Evolutionary conservation across 2,797 vertebrate species (phyloP), one percentile per base, ranked within the genome.

Genomic region (Neosalanx taihuensis): DNA sequence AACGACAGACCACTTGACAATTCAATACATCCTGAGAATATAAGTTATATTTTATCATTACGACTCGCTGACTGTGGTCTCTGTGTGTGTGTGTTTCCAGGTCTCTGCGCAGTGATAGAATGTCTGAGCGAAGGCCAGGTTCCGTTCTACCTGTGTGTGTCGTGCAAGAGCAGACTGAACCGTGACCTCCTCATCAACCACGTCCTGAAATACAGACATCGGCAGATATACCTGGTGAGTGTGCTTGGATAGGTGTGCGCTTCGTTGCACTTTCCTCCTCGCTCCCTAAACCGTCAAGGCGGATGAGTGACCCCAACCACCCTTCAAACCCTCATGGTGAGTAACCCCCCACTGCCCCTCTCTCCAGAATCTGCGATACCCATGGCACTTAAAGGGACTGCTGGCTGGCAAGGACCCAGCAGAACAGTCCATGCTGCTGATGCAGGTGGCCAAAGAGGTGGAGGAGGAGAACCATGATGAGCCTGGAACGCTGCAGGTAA

Each of bases 101-200:
- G 81, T 65, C 63, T 79, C 29, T 67, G 76, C 17, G 69, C 72
- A 23, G 20, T 83, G 30, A 71, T 83, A 6, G 74, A 73, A 63
- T 77, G 74, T 60, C 58, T 29, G 72, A 73, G 67, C 75, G 66
- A 83, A 3, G 72, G 67, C 63, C 74, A 75, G 37, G 5, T 49
- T 13, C 67, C 76, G 31, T 65, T 79, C 26, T 79, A 79, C 71
- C 67, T 83, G 6, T 83, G 81, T 71, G 70, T 83, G 9, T 70
- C 76, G 20, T 83, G 81, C 68, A 67, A 67, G 23, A 70, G 58
- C 35, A 63, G 61, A 63, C 49, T 81, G 12, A 67, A 59, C 18
- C 73, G 26, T 7, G 20, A 68, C 57, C 65, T 66, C 6, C 18
- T 76, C 66, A 70, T 68, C 35, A 51, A 49, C 20, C 81, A 82